Conservation (phyloP, 2,888 invertebrate genomes). For the Eurytoma californica region DNA sequence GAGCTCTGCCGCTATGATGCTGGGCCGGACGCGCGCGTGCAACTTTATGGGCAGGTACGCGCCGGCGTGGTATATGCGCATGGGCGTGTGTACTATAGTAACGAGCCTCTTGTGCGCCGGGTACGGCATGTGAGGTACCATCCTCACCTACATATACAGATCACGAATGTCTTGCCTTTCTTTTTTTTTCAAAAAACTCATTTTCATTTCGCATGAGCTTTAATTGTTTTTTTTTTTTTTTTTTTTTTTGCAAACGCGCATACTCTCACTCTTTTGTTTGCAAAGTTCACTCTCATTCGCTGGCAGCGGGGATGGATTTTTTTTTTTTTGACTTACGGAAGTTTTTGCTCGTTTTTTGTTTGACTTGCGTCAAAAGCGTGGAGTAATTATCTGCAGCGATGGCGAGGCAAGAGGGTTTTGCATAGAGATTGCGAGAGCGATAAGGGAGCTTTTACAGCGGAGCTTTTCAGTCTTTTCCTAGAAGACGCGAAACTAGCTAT, state of each 20-base stretch:
- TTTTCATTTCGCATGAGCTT: too few species aligned
- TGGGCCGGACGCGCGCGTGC: constrained; percentile 71
- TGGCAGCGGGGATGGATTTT: background rate
- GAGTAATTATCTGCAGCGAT: constrained; percentile 35
- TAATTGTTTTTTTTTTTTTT: too few species aligned
- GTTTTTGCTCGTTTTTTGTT: constrained; percentile 5
- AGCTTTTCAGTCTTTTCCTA: constrained; percentile 24
- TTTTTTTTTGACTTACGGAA: constrained; percentile 13
- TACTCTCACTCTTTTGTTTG: background rate
- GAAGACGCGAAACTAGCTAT: constrained; percentile 18
- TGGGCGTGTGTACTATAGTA: constrained; percentile 70
- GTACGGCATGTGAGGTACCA: constrained; percentile 72
- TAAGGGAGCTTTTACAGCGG: constrained; percentile 32
- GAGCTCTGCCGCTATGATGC: constrained; percentile 72
- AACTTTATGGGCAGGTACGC: constrained; percentile 70
- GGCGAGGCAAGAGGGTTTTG: constrained; percentile 4
- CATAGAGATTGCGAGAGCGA: constrained; percentile 33
- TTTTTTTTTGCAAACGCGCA: background rate
- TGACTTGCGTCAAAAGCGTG: constrained; percentile 40
- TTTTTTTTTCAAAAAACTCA: background rate
- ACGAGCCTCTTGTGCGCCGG: constrained; percentile 75
- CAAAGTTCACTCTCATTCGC: background rate
- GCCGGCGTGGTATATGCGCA: constrained; percentile 70
- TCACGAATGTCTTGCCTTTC: constrained; percentile 1
- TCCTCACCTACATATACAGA: constrained; percentile 66